Evolutionary conservation across 1,140 invertebrate genomes (phyloP).

Genomic region (Drosophila rhopaloa): DNA sequence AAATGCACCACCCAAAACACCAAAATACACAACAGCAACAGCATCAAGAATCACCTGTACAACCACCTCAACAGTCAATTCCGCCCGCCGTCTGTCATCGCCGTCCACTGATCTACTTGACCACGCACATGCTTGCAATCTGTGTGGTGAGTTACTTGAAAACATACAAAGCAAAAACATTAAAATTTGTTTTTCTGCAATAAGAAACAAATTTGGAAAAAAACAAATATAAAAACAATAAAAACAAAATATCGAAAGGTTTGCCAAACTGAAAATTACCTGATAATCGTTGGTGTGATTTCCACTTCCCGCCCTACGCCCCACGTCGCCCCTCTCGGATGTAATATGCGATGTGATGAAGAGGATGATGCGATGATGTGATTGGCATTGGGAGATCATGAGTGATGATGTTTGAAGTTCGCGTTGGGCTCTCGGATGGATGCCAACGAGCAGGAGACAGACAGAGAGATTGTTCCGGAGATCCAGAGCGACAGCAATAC

Average conservation of each 20-base stretch:
- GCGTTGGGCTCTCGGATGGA: constrained; percentile 38
- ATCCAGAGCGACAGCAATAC: constrained; percentile 48
- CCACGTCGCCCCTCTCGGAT: constrained; percentile 55
- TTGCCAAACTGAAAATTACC: constrained; percentile 65
- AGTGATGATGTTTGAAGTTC: constrained; percentile 52
- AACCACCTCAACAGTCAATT: constrained; percentile 43
- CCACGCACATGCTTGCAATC: constrained; percentile 74
- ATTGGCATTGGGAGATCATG: constrained; percentile 46
- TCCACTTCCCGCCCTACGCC: constrained; percentile 73
- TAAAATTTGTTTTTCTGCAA: constrained; percentile 78
- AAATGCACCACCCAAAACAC: constrained; percentile 64
- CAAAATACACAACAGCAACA: constrained; percentile 56
- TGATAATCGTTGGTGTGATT: constrained; percentile 82
- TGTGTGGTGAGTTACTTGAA: constrained; percentile 76
- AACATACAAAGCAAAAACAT: constrained; percentile 56
- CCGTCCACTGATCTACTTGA: constrained; percentile 70
- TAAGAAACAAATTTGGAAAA: constrained; percentile 76
- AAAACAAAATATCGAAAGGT: constrained; percentile 60
- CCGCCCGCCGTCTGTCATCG: constrained; percentile 50
- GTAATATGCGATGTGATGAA: constrained; percentile 54
- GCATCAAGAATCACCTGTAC: constrained; percentile 49
- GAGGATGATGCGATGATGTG: constrained; percentile 54
- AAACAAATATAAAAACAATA: constrained; percentile 31
- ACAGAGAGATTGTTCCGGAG: constrained; percentile 33
- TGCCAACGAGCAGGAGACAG: constrained; percentile 30